These are phyloP conservation scores for Musca domestica DNA, from an alignment of 1,140 invertebrate genomes.

Conservation along the genomic window DNA sequence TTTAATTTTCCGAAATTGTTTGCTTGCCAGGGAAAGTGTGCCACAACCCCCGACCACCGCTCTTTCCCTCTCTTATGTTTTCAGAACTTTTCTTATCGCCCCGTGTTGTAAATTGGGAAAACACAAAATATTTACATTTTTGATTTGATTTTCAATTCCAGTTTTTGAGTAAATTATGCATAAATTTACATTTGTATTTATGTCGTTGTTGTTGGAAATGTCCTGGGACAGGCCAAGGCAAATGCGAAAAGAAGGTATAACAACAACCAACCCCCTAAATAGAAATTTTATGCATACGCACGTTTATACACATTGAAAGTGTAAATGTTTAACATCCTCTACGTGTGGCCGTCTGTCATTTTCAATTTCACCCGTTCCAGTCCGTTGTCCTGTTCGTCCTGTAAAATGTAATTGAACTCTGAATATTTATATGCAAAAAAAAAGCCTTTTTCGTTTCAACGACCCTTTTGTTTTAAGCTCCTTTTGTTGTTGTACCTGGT, in stretches of 20 bases:
- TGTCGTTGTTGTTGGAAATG: conserved; percentile 2
- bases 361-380: too few relatives aligned
- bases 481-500: too few relatives aligned
- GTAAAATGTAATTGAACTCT: too few relatives aligned
- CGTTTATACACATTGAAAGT: neutral
- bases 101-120: too few relatives aligned
- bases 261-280: neutral
- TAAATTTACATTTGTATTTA: conserved; percentile 6
- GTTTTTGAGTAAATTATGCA: conserved; percentile 5
- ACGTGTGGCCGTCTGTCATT: neutral
- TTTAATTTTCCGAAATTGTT: neutral
- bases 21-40: neutral
- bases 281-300: neutral
- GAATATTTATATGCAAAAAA: too few relatives aligned
- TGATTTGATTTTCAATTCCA: too few relatives aligned
- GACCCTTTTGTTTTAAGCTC: too few relatives aligned
- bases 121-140: neutral
- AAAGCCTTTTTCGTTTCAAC: too few relatives aligned
- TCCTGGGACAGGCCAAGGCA: neutral
- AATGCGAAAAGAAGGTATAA: neutral
- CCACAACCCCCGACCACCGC: neutral
- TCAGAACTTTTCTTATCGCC: neutral
- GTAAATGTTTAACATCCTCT: neutral
- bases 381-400: too few relatives aligned
- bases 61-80: neutral